Percentiles rank a stretch among this genome's conserved stretches.
phyloP scores from a whole-genome alignment of 2,888 invertebrate genomes.

The Belgica antarctica region DNA sequence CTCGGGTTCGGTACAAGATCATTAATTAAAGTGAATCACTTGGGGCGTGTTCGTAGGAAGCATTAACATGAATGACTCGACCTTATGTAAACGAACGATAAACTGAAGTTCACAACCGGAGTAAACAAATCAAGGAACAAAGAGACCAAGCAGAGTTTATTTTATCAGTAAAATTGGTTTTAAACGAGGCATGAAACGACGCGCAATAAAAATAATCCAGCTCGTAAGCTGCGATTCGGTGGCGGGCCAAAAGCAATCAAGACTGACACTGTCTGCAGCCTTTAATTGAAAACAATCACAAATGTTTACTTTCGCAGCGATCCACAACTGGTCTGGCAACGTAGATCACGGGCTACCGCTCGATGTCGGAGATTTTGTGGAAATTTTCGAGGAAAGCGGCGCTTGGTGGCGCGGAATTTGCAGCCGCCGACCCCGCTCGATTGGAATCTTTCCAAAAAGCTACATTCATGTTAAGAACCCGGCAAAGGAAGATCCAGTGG shows the following conservation, averaged over 20 bases:
- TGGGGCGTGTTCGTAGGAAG: too few relatives aligned
- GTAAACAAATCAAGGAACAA: neutral
- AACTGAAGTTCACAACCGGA: neutral
- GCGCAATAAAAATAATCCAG: neutral
- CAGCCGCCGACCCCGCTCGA: conserved; percentile 67
- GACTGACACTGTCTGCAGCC: too few relatives aligned
- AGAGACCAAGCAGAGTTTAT: neutral
- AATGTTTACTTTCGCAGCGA: conserved; percentile 62
- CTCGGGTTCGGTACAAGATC: too few relatives aligned
- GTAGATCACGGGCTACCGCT: conserved; percentile 75
- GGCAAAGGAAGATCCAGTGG: conserved; percentile 83
- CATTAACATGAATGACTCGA: too few relatives aligned
- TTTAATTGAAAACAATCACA: neutral
- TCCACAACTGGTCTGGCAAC: conserved; percentile 87
- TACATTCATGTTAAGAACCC: conserved; percentile 85
- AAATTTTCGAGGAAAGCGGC: conserved; percentile 86
- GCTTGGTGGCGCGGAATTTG: conserved; percentile 87
- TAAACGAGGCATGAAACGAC: conserved; percentile 1
- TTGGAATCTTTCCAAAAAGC: conserved; percentile 74
- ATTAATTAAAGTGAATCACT: too few relatives aligned
- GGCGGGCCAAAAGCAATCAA: neutral
- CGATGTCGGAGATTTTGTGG: conserved; percentile 89
- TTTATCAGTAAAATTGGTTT: neutral
- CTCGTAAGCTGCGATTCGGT: neutral
- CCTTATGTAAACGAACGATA: too few relatives aligned